Evolutionary conservation across 1,140 invertebrate species (phyloP).

Genomic region (Ephestia elutella): DNA sequence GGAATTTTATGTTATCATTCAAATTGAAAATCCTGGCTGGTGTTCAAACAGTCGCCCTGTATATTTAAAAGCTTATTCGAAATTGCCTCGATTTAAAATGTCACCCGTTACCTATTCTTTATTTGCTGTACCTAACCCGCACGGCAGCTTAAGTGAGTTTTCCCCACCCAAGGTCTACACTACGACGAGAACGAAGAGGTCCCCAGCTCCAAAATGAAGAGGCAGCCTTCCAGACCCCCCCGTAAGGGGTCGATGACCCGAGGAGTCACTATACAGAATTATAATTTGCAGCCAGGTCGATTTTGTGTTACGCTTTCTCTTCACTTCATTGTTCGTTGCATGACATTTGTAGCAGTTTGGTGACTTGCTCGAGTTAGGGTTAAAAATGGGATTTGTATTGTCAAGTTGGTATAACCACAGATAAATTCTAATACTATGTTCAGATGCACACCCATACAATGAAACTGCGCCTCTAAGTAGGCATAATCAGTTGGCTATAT

Average conservation of each 20-base stretch:
- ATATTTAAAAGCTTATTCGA: too few species aligned
- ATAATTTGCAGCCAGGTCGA: conserved; percentile 59
- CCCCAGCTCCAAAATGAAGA: conserved; percentile 67
- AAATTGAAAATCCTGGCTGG: too few species aligned
- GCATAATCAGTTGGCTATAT: too few species aligned
- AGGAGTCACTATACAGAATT: conserved; percentile 67
- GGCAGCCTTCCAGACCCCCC: conserved; percentile 80
- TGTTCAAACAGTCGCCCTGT: too few species aligned
- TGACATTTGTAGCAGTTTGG: neutral
- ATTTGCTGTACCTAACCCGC: conserved; percentile 6
- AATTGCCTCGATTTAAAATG: too few species aligned
- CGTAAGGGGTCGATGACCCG: conserved; percentile 83
- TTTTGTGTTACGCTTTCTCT: conserved; percentile 20
- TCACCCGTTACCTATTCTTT: neutral
- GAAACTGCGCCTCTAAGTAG: too few species aligned
- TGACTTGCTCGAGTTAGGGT: too few species aligned
- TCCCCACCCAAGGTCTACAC: conserved; percentile 79
- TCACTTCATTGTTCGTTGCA: conserved; percentile 9
- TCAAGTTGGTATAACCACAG: too few species aligned
- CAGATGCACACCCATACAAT: too few species aligned
- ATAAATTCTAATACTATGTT: too few species aligned
- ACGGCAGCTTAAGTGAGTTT: conserved; percentile 2
- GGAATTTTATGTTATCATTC: too few species aligned
- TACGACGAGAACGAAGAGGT: conserved; percentile 81
- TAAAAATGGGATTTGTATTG: too few species aligned